Evolutionary conservation across 2,888 invertebrate species (phyloP), one percentile per base, ranked within the genome.

Genomic region (Byasa hedistus): DNA sequence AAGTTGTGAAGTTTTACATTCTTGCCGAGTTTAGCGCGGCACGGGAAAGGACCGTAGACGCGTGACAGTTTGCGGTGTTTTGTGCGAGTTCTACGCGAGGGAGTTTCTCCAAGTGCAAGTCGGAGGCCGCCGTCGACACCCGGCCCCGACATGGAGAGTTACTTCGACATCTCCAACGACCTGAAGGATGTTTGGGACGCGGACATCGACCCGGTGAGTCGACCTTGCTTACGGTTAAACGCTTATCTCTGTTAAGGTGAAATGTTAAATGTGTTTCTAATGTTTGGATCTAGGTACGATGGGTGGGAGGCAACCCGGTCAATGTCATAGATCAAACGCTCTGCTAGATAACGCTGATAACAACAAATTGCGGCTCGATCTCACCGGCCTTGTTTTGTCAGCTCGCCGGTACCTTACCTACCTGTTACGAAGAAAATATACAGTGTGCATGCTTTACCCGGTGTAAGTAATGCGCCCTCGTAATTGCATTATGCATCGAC

Each of bases 131-230:
- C 74, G 75, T 72, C 71, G 76, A 72, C 75, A 75, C 81, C 85
- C 84, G 87, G 87, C 87, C 86, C 89, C 83, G 86, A 87, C 81
- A 95, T 95, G 95, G 95, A 95, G 90, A 92, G 93, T 77, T 95
- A 95, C 90, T 96, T 95, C 91, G 96, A 96, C 89, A 94, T 94
- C 84, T 94, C 93, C 78, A 93, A 93, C 70, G 94, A 95, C 88
- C 93, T 96, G 80, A 95, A 95, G 92, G 96, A 96, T 87, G 93
- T 96, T 80, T 96, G 96, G 96, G 96, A 96, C 85, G 94, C 95
- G 77, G 96, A 96, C 91, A 93, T 96, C 83, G 96, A 96, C 92
- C 95, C 96, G 95, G 96, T 96, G 87, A 95, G 95, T 93, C 80
- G 84, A 85, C 86, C 87, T 86, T 89, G 82, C 65, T 70, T 48